Evolutionary conservation across 2,113 vertebrate genomes (phyloP).

Genomic region (Brevimyrus niger): DNA sequence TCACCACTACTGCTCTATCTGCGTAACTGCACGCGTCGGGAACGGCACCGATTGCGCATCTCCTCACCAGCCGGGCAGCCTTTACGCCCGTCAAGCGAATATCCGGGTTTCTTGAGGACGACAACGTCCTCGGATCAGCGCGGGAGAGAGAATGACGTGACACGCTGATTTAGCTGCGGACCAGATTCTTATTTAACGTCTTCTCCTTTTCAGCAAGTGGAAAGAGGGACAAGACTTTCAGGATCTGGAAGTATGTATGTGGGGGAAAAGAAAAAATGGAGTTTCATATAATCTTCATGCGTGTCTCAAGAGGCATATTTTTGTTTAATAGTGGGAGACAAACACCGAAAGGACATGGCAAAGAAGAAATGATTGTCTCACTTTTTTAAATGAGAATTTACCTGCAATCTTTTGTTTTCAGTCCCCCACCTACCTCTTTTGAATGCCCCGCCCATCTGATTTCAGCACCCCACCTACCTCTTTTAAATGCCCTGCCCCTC

Average conservation of each 20-base stretch:
- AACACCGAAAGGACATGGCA: not conserved
- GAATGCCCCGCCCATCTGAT: no score
- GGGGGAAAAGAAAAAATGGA: not conserved
- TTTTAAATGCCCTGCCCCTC: no score
- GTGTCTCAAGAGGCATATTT: not conserved
- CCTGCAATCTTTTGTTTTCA: no score
- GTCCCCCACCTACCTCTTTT: no score
- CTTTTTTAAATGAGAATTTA: not conserved
- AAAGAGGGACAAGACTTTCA: not conserved
- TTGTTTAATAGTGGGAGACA: not conserved
- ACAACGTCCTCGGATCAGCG: not conserved
- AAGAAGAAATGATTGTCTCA: not conserved
- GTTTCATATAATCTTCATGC: not conserved
- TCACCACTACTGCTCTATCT: not conserved
- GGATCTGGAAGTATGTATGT: not conserved
- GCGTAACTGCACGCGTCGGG: not conserved
- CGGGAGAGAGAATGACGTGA: not conserved
- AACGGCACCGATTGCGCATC: not conserved
- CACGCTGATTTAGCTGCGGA: not conserved
- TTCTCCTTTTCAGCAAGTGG: not conserved
- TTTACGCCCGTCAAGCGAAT: not conserved
- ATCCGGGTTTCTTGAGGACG: not conserved
- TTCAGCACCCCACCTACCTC: no score
- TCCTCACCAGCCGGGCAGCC: not conserved
- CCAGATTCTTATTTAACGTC: not conserved